A percentile compares a stretch with the other conserved stretches of the same genome.
phyloP scores from a whole-genome alignment of 2,113 vertebrate genomes.

The Trogon surrucura region DNA sequence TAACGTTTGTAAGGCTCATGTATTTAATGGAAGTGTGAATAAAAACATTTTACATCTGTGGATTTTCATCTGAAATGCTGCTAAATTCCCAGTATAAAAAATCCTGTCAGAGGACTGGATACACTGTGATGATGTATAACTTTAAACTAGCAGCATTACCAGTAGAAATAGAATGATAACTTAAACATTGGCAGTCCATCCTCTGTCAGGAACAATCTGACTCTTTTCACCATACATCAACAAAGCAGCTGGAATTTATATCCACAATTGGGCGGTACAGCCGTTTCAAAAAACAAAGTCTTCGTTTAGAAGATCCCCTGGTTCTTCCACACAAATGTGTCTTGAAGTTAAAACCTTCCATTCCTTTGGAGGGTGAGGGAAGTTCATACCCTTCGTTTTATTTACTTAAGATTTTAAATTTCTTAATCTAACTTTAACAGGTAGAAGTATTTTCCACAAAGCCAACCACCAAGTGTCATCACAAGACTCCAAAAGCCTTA shows the following conservation, averaged over 20 bases:
- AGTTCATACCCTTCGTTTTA: background rate
- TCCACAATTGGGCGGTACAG: rapidly evolving
- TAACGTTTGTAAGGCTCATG: background rate
- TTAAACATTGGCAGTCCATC: background rate
- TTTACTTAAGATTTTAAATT: background rate
- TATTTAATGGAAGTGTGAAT: background rate
- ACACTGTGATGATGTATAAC: background rate
- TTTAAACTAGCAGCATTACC: background rate
- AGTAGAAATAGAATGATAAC: background rate
- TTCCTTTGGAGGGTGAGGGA: background rate
- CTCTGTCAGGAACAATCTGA: background rate
- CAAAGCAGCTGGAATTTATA: background rate
- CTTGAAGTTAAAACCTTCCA: background rate
- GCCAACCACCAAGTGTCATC: background rate
- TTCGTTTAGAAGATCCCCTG: background rate
- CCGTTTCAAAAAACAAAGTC: background rate
- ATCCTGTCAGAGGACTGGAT: background rate
- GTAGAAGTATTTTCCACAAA: background rate
- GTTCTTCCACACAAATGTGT: background rate
- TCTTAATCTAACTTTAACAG: background rate
- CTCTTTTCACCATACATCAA: background rate
- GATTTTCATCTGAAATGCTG: background rate
- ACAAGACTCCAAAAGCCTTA: background rate
- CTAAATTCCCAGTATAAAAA: background rate
- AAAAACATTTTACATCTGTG: background rate